Evolutionary conservation across 1,140 invertebrate species (phyloP), one percentile per base, ranked within the genome.

Genomic region (Diorhabda elongata): DNA sequence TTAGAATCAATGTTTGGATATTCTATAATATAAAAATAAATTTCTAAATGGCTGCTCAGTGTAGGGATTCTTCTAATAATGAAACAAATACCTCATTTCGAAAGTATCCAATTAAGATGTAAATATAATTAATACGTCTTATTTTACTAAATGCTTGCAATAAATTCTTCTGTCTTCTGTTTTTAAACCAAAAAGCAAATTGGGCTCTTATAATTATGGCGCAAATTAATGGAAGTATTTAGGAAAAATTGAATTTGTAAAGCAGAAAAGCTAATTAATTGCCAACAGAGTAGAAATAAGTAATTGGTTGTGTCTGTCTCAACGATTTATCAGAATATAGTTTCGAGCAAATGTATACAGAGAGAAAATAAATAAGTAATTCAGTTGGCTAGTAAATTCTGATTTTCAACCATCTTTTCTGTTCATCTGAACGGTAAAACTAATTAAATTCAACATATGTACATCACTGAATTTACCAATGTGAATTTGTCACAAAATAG

Each of bases 161-260:
- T n/a, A 52, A 52, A 52, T 52, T 52, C n/a, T 8, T 52, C n/a
- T 6, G 6, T n/a, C 47, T 6, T 52, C 47, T 52, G 6, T 52
- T 52, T 52, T 52, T 52, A 52, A 52, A 52, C 47, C 47, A 52
- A n/a, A 52, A 52, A 52, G 47, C 47, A 52, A 52, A 52, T 52
- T 52, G n/a, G 47, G 47, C 47, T n/a, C n/a, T 52, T 52, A 52
- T 52, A 52, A 52, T 52, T 6, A 52, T 52, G 6, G 47, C n/a
- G 47, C 47, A 52, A 26, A 52, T 52, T 52, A 52, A 52, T 52
- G 47, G n/a, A 52, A 52, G n/a, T 52, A 52, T 52, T n/a, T n/a
- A 6, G 47, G 47, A 52, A 52, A 52, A 52, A 52, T 52, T 52
- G 26, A 52, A 52, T 52, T 52, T 52, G 47, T 52, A 52, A 52